Base-by-base conservation (phyloP, 1,140 invertebrate species). In the Drosophila nannoptera region DNA sequence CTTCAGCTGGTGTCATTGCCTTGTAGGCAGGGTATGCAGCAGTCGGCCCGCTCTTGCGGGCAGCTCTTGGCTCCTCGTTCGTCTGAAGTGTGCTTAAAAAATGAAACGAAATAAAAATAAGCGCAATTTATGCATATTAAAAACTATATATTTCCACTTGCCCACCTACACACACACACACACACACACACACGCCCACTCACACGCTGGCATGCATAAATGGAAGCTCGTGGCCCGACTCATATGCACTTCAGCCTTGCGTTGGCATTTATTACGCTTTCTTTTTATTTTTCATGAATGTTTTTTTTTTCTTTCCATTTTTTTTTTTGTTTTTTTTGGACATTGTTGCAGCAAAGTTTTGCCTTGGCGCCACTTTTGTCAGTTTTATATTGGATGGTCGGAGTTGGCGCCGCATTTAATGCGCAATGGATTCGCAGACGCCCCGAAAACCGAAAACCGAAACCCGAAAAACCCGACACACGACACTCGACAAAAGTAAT, bases 111-210 rank as follows among this genome's bases (percentile, higher is more conserved):
- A 78, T 69, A 61, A 69, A 69, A 75, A 61, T 69, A 69, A 67
- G 64, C 73, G 66, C 72, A 68, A 69, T 73, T 77, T 82, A 73
- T 81, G 77, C 61, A 82, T 82, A 82, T 82, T 82, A 82, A 83
- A 83, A 78, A 64, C 43, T 58, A 65, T 69, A 56, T 66, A 75
- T 75, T 66, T 61, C 42, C 12, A 50, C 36, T 54, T 43, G 53
- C 53, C 36, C 67, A 64, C 52, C 45, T 64, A 69, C 36, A 56
- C 35, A 11, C 14, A 35, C n/a, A 42, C 14, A 42, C 7, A 14
- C 7, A 12, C 11, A n/a, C 38, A 38, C 7, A 38, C n/a, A 38
- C 6, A 38, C 11, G 6, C 38, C 9, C n/a, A 40, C n/a, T 11
- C 9, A 1, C n/a, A 40, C 7, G 8, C 36, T 9, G 40, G n/a